Base-by-base conservation (phyloP, 2,797 vertebrate genomes). In the Malacoraja senta region DNA sequence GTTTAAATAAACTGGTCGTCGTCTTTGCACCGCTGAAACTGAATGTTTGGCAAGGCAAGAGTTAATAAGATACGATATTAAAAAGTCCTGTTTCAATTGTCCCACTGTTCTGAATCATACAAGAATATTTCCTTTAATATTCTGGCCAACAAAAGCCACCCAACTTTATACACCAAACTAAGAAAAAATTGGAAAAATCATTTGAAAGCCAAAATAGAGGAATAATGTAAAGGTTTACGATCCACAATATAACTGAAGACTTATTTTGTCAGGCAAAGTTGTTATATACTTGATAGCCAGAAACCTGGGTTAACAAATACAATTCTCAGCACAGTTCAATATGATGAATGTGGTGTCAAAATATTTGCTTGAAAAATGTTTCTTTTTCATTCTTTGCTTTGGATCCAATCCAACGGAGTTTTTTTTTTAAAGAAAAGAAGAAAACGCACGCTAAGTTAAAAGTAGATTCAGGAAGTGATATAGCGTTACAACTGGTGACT, bases 361-460 rank as follows among this genome's bases (percentile, higher is more conserved):
- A 88, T 68, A 88, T 88, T 88, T 68, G 84, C 84, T 32, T 88
- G 84, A 68, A 88, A 88, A 88, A 88, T 88, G 84, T 88, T 88
- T 88, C 84, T 88, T 88, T 35, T 88, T 88, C 68, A 88, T 88
- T 88, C 84, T 88, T 88, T 68, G 84, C n/a, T 88, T 68, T 88
- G 84, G 84, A 88, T 7, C n/a, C 21, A 88, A 68, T 88, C 84
- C 84, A 88, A 68, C 61, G 8, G 68, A 32, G 1, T 35, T 68
- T 88, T 88, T 88, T 88, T 88, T 9, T 35, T 0, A 35, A 61
- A 44, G 44, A 53, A 74, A 74, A 74, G 71, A 21, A 74, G 71
- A 74, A 74, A 74, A 29, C 58, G 29, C 81, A 84, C 29, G 15
- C 32, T 21, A 68, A 88, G 63, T 88, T 63, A 88, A 88, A 65